Percentiles rank a stretch among this genome's conserved stretches.
Evolutionary conservation across 2,888 invertebrate species (phyloP).

Genomic region (Xestia sexstrigata): DNA sequence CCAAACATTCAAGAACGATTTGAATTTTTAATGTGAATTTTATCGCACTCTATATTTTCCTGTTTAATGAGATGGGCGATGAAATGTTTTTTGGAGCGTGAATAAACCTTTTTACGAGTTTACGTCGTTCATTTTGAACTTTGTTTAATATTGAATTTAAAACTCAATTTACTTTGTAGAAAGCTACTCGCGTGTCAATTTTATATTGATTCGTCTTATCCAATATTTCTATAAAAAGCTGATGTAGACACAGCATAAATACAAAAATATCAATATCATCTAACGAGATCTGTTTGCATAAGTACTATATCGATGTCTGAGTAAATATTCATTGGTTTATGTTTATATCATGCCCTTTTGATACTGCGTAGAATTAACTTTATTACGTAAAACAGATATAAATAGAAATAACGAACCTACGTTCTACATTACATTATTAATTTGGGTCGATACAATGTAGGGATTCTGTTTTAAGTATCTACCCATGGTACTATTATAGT

Average conservation of each 20-base stretch:
- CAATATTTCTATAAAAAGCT: conserved; percentile 6
- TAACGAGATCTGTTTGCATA: conserved; percentile 26
- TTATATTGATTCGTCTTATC: conserved; percentile 8
- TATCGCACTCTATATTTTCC: conserved; percentile 25
- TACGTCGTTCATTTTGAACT: conserved; percentile 20
- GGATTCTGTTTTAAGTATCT: not conserved
- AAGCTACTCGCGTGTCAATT: conserved; percentile 9
- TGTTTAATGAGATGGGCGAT: conserved; percentile 34
- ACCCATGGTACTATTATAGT: not conserved
- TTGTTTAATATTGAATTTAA: conserved; percentile 24
- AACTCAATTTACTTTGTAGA: conserved; percentile 18
- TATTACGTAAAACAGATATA: conserved; percentile 14
- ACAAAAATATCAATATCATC: conserved; percentile 24
- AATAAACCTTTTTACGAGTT: conserved; percentile 34
- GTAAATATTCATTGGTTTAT: conserved; percentile 20
- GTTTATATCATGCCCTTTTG: conserved; percentile 17
- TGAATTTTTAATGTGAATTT: conserved; percentile 48
- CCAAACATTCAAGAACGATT: conserved; percentile 35
- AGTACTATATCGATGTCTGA: conserved; percentile 14
- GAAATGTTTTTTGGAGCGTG: conserved; percentile 29
- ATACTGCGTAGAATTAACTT: not conserved
- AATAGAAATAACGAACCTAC: conserved; percentile 4
- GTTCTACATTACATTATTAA: conserved; percentile 13
- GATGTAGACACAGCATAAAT: not conserved
- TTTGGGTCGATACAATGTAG: conserved; percentile 2